Evolutionary conservation across 1,140 invertebrate species (phyloP).

Genomic region (Bilobella aurantiaca): DNA sequence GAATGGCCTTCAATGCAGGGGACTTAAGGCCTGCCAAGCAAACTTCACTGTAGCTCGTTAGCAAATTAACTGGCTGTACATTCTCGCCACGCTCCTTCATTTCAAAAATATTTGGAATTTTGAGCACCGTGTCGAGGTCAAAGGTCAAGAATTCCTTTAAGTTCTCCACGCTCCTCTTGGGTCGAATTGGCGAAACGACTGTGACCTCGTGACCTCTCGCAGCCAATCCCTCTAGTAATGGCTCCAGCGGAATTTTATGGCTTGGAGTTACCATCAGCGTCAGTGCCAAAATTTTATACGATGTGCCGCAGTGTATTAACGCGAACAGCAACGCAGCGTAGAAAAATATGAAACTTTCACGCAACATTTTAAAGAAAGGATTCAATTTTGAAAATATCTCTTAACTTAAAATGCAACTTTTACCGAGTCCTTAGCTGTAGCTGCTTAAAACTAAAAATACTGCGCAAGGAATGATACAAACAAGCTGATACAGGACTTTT

Average conservation of each 20-base stretch:
- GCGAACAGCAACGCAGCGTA: neutral
- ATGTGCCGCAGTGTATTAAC: neutral
- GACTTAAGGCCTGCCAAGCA: slow-evolving; percentile 2
- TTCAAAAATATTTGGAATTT: slow-evolving; percentile 8
- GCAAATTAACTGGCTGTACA: neutral
- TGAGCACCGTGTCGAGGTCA: neutral
- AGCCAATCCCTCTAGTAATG: slow-evolving; percentile 30
- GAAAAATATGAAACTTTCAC: neutral
- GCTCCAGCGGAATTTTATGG: slow-evolving; percentile 18
- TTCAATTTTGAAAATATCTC: too few species aligned
- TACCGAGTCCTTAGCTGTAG: too few species aligned
- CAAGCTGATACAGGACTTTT: too few species aligned
- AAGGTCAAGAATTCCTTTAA: neutral
- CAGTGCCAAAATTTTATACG: slow-evolving; percentile 5
- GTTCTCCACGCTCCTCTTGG: slow-evolving; percentile 35
- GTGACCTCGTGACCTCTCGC: slow-evolving; percentile 36
- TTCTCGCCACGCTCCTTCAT: neutral
- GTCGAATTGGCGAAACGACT: slow-evolving; percentile 38
- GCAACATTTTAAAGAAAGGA: too few species aligned
- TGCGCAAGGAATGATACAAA: too few species aligned
- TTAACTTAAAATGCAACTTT: too few species aligned
- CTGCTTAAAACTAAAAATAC: too few species aligned
- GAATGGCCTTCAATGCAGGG: neutral
- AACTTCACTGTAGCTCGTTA: neutral
- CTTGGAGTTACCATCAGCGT: slow-evolving; percentile 11